These are phyloP conservation scores for Podarcis lilfordi DNA, from an alignment of 2,797 vertebrate species.

Conservation along the genomic window DNA sequence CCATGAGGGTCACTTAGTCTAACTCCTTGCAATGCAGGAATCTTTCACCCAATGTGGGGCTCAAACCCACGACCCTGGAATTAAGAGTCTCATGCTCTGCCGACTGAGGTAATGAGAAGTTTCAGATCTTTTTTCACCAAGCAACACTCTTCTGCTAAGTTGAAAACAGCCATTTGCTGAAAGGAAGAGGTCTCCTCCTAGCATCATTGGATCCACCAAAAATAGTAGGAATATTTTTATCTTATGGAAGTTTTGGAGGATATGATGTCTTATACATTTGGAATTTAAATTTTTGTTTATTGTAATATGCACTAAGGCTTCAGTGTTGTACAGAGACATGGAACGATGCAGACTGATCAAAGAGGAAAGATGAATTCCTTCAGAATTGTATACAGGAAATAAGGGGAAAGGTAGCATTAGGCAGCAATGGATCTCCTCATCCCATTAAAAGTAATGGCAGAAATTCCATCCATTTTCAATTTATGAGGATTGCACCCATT, in stretches of 20 bases:
- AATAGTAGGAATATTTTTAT: not conserved
- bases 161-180: not conserved
- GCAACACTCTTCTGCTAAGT: no score
- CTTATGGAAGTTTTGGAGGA: not conserved
- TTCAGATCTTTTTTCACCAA: no score
- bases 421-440: not conserved
- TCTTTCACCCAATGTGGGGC: no score
- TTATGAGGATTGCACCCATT: not conserved
- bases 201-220: no score
- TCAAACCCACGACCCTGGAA: no score
- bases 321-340: not conserved
- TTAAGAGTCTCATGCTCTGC: no score
- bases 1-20: no score
- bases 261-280: not conserved
- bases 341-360: not conserved
- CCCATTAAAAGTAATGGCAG: not conserved
- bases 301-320: not conserved
- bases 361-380: not conserved
- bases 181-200: not conserved
- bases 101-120: no score
- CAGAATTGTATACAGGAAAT: not conserved
- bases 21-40: no score
- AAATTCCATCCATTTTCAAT: not conserved
- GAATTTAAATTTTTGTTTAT: not conserved
- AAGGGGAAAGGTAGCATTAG: not conserved